Evolutionary conservation across 2,888 invertebrate species (phyloP).

Genomic region (Tenthredo amoena): DNA sequence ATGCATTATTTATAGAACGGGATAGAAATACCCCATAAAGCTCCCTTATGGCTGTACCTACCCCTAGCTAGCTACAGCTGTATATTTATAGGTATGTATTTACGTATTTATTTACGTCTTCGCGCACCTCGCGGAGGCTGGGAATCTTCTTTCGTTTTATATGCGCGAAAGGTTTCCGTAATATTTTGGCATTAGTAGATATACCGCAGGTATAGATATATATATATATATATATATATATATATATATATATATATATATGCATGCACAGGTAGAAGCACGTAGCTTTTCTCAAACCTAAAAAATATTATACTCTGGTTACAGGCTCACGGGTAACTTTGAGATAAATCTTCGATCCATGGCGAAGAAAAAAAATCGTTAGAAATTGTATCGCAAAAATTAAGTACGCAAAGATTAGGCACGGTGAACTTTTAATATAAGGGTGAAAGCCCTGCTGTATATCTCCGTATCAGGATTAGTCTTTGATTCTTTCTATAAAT

Average conservation of each 20-base stretch:
- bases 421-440: conserved; percentile 25
- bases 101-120: conserved; percentile 39
- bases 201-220: neutral
- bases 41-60: neutral
- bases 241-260: neutral
- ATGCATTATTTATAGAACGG: conserved; percentile 45
- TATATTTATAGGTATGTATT: conserved; percentile 38
- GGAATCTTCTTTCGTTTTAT: conserved; percentile 46
- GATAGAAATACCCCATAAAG: conserved; percentile 40
- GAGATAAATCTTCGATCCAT: neutral
- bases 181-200: conserved; percentile 42
- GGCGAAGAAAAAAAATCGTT: neutral
- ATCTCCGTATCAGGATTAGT: conserved; percentile 48
- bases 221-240: neutral
- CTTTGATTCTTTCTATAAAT: conserved; percentile 50
- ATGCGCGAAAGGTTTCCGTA: conserved; percentile 36
- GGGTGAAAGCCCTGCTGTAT: neutral
- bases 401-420: conserved; percentile 47
- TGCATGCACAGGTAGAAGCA: neutral
- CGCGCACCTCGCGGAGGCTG: neutral
- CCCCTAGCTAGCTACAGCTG: neutral
- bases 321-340: neutral
- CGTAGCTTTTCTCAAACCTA: neutral
- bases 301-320: conserved; percentile 10
- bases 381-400: conserved; percentile 41